These are phyloP conservation scores for Temnothorax longispinosus DNA, from an alignment of 1,140 invertebrate genomes.

Conservation along the genomic window DNA sequence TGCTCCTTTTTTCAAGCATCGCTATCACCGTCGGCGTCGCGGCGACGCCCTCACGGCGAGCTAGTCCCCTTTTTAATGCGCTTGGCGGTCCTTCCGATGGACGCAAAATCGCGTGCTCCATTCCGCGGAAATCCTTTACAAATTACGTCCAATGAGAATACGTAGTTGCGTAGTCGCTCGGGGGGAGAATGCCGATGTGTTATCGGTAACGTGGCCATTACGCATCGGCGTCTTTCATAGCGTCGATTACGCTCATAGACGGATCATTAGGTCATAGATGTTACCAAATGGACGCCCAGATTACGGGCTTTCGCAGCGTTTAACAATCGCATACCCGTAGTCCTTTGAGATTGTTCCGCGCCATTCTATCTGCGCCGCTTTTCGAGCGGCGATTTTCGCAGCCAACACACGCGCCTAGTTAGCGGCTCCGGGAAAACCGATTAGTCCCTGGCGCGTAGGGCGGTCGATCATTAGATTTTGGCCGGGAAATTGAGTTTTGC, in stretches of 20 bases:
- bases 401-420: constrained; percentile 45
- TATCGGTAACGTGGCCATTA: constrained; percentile 49
- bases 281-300: constrained; percentile 47
- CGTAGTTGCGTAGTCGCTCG: constrained; percentile 22
- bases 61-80: not conserved
- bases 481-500: constrained; percentile 84
- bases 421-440: constrained; percentile 79
- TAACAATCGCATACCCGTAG: constrained; percentile 9
- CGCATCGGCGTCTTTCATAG: constrained; percentile 53
- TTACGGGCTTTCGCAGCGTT: constrained; percentile 37
- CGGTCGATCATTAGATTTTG: constrained; percentile 83
- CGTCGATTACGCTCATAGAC: constrained; percentile 41
- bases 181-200: constrained; percentile 37
- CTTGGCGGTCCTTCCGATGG: not conserved
- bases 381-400: constrained; percentile 37
- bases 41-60: not conserved
- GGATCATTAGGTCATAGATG: constrained; percentile 62
- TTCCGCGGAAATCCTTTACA: constrained; percentile 28
- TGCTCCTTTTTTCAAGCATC: constrained; percentile 85
- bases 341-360: constrained; percentile 32
- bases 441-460: constrained; percentile 75
- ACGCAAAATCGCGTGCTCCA: not conserved
- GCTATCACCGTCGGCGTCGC: constrained; percentile 40
- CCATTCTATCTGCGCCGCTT: constrained; percentile 8
- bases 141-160: constrained; percentile 18